phyloP scores from a whole-genome alignment of 2,797 vertebrate species.

The Thamnophis elegans region DNA sequence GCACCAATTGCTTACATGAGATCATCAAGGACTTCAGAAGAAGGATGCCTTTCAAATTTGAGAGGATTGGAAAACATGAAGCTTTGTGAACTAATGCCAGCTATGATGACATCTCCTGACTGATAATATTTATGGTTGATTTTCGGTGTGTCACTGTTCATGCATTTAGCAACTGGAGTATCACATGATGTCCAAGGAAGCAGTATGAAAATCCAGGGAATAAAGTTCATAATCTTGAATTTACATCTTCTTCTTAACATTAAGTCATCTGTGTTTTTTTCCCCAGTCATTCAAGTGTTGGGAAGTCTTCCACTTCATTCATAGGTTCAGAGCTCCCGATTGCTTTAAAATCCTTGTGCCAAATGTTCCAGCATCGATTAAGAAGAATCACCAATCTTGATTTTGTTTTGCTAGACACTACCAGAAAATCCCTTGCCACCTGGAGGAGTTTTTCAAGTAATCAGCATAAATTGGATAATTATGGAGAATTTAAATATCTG shows the following conservation, averaged over 20 bases:
- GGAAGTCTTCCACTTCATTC: too few relatives aligned
- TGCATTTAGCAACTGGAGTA: background rate
- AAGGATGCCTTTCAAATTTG: background rate
- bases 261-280: background rate
- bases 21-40: background rate
- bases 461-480: background rate
- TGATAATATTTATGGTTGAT: background rate
- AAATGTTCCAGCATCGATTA: background rate
- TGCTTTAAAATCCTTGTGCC: background rate
- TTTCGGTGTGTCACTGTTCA: too few relatives aligned
- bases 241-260: background rate
- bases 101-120: background rate
- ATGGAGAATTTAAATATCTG: background rate
- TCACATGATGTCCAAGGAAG: background rate
- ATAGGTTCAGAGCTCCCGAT: background rate
- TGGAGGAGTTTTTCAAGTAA: background rate
- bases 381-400: background rate
- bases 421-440: background rate
- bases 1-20: background rate
- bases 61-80: background rate
- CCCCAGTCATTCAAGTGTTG: background rate
- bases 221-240: background rate
- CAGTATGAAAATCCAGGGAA: background rate
- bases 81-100: background rate
- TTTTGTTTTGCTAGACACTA: background rate